A percentile compares a stretch with the other conserved stretches of the same genome.
Evolutionary conservation across 2,113 vertebrate genomes (phyloP).

Genomic region (Calypte anna): DNA sequence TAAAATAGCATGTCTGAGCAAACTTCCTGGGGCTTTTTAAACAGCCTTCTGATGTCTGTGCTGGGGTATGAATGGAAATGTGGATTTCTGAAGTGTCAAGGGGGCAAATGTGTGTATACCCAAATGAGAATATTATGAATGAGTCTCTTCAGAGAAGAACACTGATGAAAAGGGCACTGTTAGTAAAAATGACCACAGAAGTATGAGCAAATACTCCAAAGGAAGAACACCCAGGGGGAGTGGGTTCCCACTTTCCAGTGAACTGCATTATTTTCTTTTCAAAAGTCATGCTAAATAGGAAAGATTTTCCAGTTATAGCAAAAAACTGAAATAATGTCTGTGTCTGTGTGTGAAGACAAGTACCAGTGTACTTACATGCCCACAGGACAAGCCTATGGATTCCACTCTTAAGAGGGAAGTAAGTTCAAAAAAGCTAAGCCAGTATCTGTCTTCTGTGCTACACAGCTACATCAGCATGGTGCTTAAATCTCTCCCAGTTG

Average conservation of each 20-base stretch:
- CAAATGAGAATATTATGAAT: slow-evolving; percentile 60
- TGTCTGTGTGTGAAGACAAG: background rate
- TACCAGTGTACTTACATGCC: background rate
- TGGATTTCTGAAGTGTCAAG: slow-evolving; percentile 25
- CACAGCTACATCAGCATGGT: background rate
- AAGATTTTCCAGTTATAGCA: slow-evolving; percentile 32
- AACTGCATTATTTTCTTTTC: slow-evolving; percentile 50
- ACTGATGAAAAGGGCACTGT: slow-evolving; percentile 54
- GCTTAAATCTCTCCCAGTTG: background rate
- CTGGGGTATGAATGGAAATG: slow-evolving; percentile 22
- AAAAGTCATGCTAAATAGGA: slow-evolving; percentile 22
- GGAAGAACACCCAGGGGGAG: slow-evolving; percentile 59
- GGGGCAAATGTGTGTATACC: slow-evolving; percentile 10
- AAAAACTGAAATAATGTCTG: background rate
- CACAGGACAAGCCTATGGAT: background rate
- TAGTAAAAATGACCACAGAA: slow-evolving; percentile 32
- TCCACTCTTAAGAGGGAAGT: background rate
- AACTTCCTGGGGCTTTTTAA: slow-evolving; percentile 73
- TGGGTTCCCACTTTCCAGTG: slow-evolving; percentile 38
- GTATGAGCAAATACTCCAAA: slow-evolving; percentile 28
- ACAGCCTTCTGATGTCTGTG: slow-evolving; percentile 35
- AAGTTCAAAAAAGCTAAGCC: background rate
- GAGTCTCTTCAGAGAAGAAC: slow-evolving; percentile 66
- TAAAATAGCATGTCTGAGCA: slow-evolving; percentile 73
- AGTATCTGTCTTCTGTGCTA: background rate